These are phyloP conservation scores for Pseudorasbora parva DNA, from an alignment of 2,113 vertebrate species.

Conservation along the genomic window DNA sequence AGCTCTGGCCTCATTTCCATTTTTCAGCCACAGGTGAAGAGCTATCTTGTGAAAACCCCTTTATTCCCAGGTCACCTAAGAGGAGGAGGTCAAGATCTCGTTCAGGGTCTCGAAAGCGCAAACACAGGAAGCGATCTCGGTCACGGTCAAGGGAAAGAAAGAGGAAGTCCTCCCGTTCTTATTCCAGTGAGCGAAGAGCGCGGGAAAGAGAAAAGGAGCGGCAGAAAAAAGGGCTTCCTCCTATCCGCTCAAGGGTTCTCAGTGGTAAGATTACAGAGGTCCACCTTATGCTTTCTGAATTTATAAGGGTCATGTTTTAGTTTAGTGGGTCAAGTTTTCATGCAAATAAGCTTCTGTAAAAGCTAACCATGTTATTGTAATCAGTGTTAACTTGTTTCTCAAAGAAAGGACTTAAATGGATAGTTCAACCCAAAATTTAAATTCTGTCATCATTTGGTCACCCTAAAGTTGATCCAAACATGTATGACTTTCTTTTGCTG, in stretches of 20 bases:
- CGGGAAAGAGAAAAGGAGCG: slow-evolving; percentile 94
- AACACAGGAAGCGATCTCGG: slow-evolving; percentile 93
- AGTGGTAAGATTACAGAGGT: slow-evolving; percentile 77
- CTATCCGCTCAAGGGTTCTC: slow-evolving; percentile 91
- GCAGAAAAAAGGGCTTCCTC: slow-evolving; percentile 95
- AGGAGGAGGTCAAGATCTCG: slow-evolving; percentile 93
- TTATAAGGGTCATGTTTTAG: no score
- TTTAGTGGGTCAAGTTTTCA: no score
- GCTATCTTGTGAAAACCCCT: not conserved
- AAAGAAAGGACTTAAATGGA: no score
- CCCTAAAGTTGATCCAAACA: no score
- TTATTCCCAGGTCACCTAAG: slow-evolving; percentile 85
- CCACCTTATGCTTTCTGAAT: not conserved
- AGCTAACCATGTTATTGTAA: no score
- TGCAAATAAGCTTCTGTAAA: no score
- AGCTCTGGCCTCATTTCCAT: not conserved
- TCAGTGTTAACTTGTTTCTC: no score
- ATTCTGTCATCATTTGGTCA: no score
- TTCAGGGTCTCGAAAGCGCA: slow-evolving; percentile 95
- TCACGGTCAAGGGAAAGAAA: slow-evolving; percentile 95
- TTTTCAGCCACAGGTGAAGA: not conserved
- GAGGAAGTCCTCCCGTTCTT: slow-evolving; percentile 92
- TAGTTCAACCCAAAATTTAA: no score
- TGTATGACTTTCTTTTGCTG: no score
- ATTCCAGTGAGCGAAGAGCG: slow-evolving; percentile 93